Percentiles rank a stretch among this genome's conserved stretches.
phyloP scores from a whole-genome alignment of 30 jellyfish, hydroid and myxozoan genomes.

The Morbakka virulenta region DNA sequence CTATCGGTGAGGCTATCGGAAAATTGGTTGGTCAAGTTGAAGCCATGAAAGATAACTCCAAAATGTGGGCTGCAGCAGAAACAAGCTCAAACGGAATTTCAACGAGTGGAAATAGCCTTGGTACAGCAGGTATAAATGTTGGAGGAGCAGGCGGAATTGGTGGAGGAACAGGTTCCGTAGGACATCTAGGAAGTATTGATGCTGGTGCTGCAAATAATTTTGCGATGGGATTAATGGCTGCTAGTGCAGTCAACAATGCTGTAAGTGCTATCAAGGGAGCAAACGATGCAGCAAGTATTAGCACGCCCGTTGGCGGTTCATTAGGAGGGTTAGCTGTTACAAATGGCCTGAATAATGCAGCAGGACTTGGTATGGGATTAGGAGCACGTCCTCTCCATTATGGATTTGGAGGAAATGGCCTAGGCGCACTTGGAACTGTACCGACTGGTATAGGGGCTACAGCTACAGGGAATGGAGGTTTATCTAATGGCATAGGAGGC shows the following conservation, averaged over 20 bases:
- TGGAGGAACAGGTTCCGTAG: conserved; percentile 40
- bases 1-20: conserved; percentile 64
- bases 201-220: conserved; percentile 36
- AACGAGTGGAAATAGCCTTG: conserved; percentile 12
- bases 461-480: too few relatives aligned
- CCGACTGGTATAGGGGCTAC: too few relatives aligned
- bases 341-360: conserved; percentile 3
- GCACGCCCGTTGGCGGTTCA: conserved; percentile 33
- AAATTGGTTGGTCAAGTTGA: conserved; percentile 87
- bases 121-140: conserved; percentile 29
- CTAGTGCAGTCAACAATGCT: not conserved
- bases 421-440: not conserved
- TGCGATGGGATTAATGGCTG: conserved; percentile 15
- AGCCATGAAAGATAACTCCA: conserved; percentile 70
- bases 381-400: not conserved
- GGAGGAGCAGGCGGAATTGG: conserved; percentile 28
- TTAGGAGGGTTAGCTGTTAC: not conserved
- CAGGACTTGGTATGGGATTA: not conserved
- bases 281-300: conserved; percentile 15
- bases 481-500: too few relatives aligned
- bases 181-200: conserved; percentile 25
- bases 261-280: conserved; percentile 9
- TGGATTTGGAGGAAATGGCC: not conserved
- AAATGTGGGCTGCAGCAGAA: conserved; percentile 78
- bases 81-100: conserved; percentile 32